Conservation (phyloP, 2,888 invertebrate genomes). For the Nudaria mundana region DNA sequence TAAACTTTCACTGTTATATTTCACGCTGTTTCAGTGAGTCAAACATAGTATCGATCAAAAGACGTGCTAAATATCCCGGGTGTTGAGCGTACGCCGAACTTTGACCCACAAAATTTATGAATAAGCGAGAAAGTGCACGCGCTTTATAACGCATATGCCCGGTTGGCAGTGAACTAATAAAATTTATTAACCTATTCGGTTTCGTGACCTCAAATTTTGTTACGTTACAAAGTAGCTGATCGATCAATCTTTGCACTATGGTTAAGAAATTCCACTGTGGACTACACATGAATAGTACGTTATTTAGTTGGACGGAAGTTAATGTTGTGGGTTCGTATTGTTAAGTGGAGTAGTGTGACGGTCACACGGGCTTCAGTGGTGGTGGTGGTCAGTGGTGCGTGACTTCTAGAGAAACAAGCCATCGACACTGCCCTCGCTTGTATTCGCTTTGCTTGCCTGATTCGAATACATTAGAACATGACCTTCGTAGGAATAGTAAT, state of each 20-base stretch:
- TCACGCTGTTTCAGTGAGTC: conserved; percentile 52
- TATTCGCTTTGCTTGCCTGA: conserved; percentile 21
- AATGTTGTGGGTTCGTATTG: conserved; percentile 29
- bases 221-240: conserved; percentile 25
- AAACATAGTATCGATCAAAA: conserved; percentile 54
- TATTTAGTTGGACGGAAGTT: conserved; percentile 17
- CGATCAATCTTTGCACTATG: conserved; percentile 17
- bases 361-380: conserved; percentile 41
- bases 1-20: conserved; percentile 62
- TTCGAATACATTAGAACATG: conserved; percentile 17
- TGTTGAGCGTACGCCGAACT: conserved; percentile 39
- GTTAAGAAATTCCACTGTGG: conserved; percentile 17
- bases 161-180: conserved; percentile 39
- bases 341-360: conserved; percentile 57
- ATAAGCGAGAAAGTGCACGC: conserved; percentile 65
- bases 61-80: conserved; percentile 47
- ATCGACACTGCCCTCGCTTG: conserved; percentile 25
- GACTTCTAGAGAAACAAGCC: conserved; percentile 57
- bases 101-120: conserved; percentile 69
- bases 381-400: conserved; percentile 53
- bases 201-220: conserved; percentile 36
- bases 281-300: conserved; percentile 7
- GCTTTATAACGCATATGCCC: conserved; percentile 27
- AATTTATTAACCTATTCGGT: conserved; percentile 42
- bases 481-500: conserved; percentile 16